phyloP scores from a whole-genome alignment of 2,113 vertebrate species.

The Cisticola juncidis region DNA sequence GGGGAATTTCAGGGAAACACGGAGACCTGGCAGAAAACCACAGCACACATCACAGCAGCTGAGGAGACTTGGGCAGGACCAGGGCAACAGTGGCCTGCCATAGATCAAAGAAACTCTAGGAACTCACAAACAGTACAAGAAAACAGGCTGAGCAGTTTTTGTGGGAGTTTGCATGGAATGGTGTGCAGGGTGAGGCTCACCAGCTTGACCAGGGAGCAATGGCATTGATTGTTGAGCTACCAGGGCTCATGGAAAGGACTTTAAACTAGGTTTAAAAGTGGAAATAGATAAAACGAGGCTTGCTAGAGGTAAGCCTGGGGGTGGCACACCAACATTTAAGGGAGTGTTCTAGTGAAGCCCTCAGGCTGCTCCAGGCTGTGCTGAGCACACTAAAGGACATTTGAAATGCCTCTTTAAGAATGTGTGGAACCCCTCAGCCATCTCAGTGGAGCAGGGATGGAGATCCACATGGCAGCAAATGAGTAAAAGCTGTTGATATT shows the following conservation, averaged over 20 bases:
- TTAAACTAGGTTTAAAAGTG: background rate
- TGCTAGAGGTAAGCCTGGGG: background rate
- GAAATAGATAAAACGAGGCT: background rate
- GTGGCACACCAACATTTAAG: fast-evolving
- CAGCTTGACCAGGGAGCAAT: background rate
- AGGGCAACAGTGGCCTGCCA: fast-evolving
- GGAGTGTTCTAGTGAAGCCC: background rate
- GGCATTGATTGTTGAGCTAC: fast-evolving
- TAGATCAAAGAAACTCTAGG: background rate
- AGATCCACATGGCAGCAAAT: background rate
- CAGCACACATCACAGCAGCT: fast-evolving
- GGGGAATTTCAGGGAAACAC: background rate
- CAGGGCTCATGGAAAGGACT: background rate
- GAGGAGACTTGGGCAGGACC: background rate
- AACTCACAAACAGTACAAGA: fast-evolving
- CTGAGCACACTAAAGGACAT: background rate
- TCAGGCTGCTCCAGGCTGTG: background rate
- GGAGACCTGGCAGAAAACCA: background rate
- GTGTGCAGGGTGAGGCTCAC: background rate
- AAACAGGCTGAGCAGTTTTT: background rate
- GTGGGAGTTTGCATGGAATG: background rate
- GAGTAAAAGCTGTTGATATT: fast-evolving
- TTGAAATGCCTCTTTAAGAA: background rate
- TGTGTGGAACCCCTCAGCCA: fast-evolving
- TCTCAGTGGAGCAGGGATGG: background rate